phyloP scores from a whole-genome alignment of 2,888 invertebrate species.

The Alcis repandata region DNA sequence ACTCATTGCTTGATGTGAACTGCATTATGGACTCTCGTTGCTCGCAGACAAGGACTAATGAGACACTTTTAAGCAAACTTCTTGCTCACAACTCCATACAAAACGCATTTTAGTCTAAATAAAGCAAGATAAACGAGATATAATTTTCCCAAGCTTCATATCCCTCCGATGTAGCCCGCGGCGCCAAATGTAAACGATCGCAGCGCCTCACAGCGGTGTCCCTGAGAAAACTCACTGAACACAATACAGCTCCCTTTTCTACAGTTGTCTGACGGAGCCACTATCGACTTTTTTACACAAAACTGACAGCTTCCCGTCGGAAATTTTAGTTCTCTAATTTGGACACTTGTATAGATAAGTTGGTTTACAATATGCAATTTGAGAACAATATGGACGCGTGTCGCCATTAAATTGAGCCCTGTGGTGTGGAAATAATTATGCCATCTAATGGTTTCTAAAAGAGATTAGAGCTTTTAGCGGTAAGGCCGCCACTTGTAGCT shows the following conservation, averaged over 20 bases:
- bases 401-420: constrained; percentile 30
- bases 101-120: too few species aligned
- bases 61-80: too few species aligned
- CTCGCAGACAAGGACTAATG: too few species aligned
- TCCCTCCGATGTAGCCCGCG: constrained; percentile 10
- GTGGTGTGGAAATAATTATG: constrained; percentile 29
- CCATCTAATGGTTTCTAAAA: too few species aligned
- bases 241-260: too few species aligned
- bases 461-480: too few species aligned
- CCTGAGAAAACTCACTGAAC: constrained; percentile 15
- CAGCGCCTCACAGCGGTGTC: constrained; percentile 23
- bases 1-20: too few species aligned
- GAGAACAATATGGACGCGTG: constrained; percentile 15
- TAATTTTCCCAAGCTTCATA: constrained; percentile 12
- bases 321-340: neutral
- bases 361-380: neutral
- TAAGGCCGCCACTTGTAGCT: too few species aligned
- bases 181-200: constrained; percentile 17
- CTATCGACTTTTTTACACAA: neutral
- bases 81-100: too few species aligned
- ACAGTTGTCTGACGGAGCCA: neutral
- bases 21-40: too few species aligned
- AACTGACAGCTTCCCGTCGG: too few species aligned
- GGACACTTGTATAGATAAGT: neutral
- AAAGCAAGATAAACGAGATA: neutral